Evolutionary conservation across 1,140 invertebrate species (phyloP).

Genomic region (Euschistus heros): DNA sequence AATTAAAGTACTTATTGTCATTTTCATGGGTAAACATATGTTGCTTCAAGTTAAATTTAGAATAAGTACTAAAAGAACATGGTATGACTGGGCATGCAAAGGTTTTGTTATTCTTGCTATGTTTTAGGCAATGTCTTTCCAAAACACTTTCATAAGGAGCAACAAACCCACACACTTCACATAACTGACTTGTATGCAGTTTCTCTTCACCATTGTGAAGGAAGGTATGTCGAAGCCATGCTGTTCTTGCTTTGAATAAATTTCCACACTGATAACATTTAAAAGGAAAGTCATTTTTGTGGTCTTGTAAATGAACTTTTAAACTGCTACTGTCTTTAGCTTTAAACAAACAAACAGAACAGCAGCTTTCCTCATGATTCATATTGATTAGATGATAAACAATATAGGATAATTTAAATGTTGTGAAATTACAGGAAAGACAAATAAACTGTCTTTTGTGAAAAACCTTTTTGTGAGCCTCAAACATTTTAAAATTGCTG

Average conservation of each 20-base stretch:
- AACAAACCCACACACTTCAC: slow-evolving; percentile 16
- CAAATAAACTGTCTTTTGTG: slow-evolving; percentile 20
- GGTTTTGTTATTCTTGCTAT: not conserved
- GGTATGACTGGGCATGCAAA: slow-evolving; percentile 7
- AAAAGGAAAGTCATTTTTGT: slow-evolving; percentile 12
- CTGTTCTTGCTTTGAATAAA: slow-evolving; percentile 1
- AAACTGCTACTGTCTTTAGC: not conserved
- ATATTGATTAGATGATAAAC: slow-evolving; percentile 7
- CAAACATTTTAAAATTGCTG: not conserved
- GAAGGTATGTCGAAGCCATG: slow-evolving; percentile 9
- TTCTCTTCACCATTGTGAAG: not conserved
- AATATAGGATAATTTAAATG: slow-evolving; percentile 12
- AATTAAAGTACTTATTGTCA: slow-evolving; percentile 5
- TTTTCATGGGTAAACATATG: slow-evolving; percentile 13
- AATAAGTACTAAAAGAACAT: not conserved
- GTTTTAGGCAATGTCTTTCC: slow-evolving; percentile 17
- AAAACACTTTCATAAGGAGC: slow-evolving; percentile 18
- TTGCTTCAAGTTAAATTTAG: slow-evolving; percentile 15
- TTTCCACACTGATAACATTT: slow-evolving; percentile 6
- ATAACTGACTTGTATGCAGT: slow-evolving; percentile 3
- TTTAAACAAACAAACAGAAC: slow-evolving; percentile 18
- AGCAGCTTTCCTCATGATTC: slow-evolving; percentile 14
- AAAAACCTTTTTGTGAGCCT: slow-evolving; percentile 18
- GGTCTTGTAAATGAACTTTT: slow-evolving; percentile 14
- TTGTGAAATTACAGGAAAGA: slow-evolving; percentile 14